phyloP scores from a whole-genome alignment of 2,797 vertebrate species.

The Mareca penelope region DNA sequence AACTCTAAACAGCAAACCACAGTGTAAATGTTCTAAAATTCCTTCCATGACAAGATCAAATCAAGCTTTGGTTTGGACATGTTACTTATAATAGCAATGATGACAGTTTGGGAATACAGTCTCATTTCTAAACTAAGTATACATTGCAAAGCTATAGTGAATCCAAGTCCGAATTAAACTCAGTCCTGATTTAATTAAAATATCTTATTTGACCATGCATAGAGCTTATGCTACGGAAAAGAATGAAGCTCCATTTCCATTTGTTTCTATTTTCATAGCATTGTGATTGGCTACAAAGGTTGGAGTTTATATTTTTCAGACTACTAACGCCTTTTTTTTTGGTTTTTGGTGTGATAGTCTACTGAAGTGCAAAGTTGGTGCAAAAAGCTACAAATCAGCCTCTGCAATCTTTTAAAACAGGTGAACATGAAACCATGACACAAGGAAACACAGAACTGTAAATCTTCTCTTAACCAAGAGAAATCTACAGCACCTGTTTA shows the following conservation, averaged over 20 bases:
- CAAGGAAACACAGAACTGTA: neutral
- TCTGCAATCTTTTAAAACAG: neutral
- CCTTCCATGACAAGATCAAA: neutral
- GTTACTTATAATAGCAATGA: neutral
- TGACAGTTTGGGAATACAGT: neutral
- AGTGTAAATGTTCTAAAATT: neutral
- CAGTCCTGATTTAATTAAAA: neutral
- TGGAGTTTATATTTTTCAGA: neutral
- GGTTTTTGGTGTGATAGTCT: neutral
- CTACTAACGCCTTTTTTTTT: neutral
- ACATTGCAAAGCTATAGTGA: neutral
- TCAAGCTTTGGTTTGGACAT: neutral
- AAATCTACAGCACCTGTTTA: slow-evolving; percentile 1
- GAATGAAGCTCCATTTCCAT: neutral
- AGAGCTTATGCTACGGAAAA: neutral
- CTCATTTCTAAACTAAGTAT: neutral
- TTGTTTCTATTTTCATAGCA: neutral
- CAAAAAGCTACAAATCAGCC: neutral
- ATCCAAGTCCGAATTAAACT: neutral
- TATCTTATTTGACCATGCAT: neutral
- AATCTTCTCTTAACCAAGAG: slow-evolving; percentile 11
- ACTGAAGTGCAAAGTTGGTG: neutral
- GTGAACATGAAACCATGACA: neutral
- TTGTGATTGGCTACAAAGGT: neutral
- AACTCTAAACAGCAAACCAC: neutral